Conservation (phyloP, 2,113 vertebrate species). For the human (Homo sapiens) region DNA sequence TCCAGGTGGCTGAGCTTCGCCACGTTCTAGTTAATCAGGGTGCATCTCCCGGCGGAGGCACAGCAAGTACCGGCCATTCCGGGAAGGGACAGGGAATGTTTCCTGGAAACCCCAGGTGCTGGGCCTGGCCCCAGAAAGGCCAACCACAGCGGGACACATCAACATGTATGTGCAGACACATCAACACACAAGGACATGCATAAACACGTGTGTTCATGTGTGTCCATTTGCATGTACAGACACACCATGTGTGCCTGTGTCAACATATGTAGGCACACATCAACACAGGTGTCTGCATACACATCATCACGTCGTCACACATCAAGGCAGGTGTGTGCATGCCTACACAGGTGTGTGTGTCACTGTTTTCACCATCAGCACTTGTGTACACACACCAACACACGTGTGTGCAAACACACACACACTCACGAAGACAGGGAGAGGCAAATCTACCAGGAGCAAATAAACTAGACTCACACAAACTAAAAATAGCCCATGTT, state of each 20-base stretch:
- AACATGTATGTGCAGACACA: background rate
- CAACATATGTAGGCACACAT: rapidly evolving
- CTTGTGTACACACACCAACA: rapidly evolving
- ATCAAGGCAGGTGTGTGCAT: rapidly evolving
- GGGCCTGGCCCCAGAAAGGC: no score
- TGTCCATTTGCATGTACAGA: rapidly evolving
- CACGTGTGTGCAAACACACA: rapidly evolving
- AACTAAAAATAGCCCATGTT: background rate
- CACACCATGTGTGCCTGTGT: background rate
- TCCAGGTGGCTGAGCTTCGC: background rate
- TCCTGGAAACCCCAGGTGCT: background rate
- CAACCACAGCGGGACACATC: rapidly evolving
- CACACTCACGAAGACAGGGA: rapidly evolving
- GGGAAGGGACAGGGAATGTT: background rate
- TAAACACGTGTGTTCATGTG: rapidly evolving
- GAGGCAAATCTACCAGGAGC: background rate
- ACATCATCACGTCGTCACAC: rapidly evolving
- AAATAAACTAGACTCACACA: background rate
- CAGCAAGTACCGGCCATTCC: rapidly evolving
- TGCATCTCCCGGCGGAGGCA: rapidly evolving
- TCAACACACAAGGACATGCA: rapidly evolving
- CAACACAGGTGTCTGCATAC: rapidly evolving
- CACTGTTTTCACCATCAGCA: rapidly evolving
- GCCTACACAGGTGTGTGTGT: rapidly evolving
- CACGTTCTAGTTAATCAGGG: rapidly evolving